Base-by-base conservation (phyloP, 2,113 vertebrate genomes). In the Paradisaea rubra region DNA sequence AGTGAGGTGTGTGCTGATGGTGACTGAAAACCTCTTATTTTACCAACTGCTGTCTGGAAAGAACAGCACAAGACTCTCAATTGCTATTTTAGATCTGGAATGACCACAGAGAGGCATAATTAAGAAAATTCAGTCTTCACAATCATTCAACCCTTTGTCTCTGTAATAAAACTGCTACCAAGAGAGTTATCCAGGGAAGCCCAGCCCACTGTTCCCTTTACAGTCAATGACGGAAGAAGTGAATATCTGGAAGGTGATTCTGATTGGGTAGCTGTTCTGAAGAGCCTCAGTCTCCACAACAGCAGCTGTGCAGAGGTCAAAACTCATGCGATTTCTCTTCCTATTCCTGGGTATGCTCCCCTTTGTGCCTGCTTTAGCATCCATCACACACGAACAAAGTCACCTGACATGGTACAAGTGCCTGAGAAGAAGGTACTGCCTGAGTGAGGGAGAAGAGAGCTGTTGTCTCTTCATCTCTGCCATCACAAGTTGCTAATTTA, bases 321-420 rank as follows among this genome's bases (percentile, higher is more conserved):
- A 88, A 44, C 1, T 0, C 1, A 49, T 0, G 3, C 28, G 54
- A 31, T 15, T 57, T 33, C 61, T 80, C 33, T 73, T 64, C 50
- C 27, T 73, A 2, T 31, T 69, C 33, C 37, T 30, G 14, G 19
- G 17, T 25, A 11, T 4, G 7, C 3, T 65, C 15, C 70, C 41
- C n/a, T 71, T 71, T 11, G 22, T n/a, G 14, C 15, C n/a, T 57
- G 31, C 28, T 63, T 57, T 19, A 68, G 35, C 19, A 49, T 44
- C 30, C 42, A 50, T 22, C 28, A 57, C 0, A 0, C 14, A 23
- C 6, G 35, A 15, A 73, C 9, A 44, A 77, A 61, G 37, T 18
- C 17, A 72, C 15, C 56, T 7, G 45, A 69, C 8, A 28, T 2
- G 30, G 6, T 9, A 4, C 30, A 44, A 73, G 35, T 0, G 0